Percentiles rank a stretch among this genome's conserved stretches.
These are phyloP conservation scores for Tragopan temminckii DNA, from an alignment of 2,797 vertebrate genomes.

Conservation along the genomic window DNA sequence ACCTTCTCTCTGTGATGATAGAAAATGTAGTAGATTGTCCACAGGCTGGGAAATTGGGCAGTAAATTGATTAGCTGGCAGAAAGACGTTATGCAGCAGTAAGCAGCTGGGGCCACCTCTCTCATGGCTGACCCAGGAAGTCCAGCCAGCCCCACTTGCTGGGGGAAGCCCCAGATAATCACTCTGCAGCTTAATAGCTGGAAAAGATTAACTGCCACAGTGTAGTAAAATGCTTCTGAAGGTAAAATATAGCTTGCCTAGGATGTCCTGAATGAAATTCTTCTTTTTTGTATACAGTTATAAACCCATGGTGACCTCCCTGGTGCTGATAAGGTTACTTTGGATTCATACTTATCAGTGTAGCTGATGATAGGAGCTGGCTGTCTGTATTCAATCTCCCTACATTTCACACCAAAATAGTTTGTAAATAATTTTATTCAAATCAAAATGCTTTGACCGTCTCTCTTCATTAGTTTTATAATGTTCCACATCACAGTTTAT, in stretches of 20 bases:
- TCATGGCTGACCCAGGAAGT: not conserved
- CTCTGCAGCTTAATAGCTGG: slow-evolving; percentile 9
- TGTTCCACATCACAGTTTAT: not conserved
- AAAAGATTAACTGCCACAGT: slow-evolving; percentile 30
- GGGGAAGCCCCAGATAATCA: not conserved
- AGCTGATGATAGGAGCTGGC: not conserved
- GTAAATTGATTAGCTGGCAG: slow-evolving; percentile 57
- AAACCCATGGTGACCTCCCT: not conserved
- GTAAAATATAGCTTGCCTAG: not conserved
- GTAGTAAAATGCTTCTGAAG: not conserved
- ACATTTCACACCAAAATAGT: not conserved
- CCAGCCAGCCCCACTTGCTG: accelerated
- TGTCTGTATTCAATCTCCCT: not conserved
- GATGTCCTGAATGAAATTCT: not conserved
- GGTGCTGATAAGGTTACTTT: not conserved
- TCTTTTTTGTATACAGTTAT: not conserved
- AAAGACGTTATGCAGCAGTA: slow-evolving; percentile 13
- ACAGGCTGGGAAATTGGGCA: slow-evolving; percentile 32
- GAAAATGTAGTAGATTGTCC: slow-evolving; percentile 8
- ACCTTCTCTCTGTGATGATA: not conserved
- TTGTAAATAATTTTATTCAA: not conserved
- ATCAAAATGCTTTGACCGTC: not conserved
- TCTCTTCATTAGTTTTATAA: slow-evolving; percentile 5
- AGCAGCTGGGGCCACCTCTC: not conserved
- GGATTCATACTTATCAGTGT: not conserved